Percentiles rank a stretch among this genome's conserved stretches.
Conservation (phyloP, 1,140 invertebrate species). For the Cheumatopsyche charites region DNA sequence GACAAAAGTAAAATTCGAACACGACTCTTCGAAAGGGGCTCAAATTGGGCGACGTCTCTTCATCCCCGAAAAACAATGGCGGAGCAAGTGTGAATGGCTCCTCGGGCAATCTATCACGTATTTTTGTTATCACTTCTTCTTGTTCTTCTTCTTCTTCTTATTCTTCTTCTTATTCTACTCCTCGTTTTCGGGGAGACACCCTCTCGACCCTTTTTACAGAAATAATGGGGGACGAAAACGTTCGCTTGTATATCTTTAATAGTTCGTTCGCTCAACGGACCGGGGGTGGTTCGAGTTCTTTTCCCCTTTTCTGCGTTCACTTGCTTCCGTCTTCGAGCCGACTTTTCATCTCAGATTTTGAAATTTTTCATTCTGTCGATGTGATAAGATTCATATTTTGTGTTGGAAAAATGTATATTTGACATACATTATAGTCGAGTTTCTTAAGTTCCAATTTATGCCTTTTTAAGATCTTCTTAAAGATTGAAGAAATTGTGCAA, state of each 20-base stretch:
- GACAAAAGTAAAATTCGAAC: background rate
- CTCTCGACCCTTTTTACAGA: slow-evolving; percentile 26
- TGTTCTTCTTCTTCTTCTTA: background rate
- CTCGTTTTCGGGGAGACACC: too few species aligned
- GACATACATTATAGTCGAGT: too few species aligned
- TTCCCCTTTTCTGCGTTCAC: background rate
- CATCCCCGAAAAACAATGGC: slow-evolving; percentile 13
- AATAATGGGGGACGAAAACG: slow-evolving; percentile 31
- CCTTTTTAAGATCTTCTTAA: too few species aligned
- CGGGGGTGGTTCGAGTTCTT: background rate
- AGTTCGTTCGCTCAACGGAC: slow-evolving; percentile 30
- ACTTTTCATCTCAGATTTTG: background rate
- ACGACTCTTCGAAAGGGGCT: too few species aligned
- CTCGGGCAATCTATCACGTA: slow-evolving; percentile 36
- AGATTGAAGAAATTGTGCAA: too few species aligned
- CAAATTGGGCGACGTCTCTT: background rate
- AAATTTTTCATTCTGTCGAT: slow-evolving; percentile 1
- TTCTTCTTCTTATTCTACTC: slow-evolving; percentile 18
- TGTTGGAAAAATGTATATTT: background rate
- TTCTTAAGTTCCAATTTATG: too few species aligned
- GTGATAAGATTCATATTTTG: background rate
- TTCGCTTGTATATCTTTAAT: slow-evolving; percentile 30
- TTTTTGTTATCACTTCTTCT: slow-evolving; percentile 34
- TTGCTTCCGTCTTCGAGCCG: background rate
- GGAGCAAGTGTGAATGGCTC: slow-evolving; percentile 36